Evolutionary conservation across 2,888 invertebrate genomes (phyloP), one percentile per base, ranked within the genome.

Genomic region (Epirrhoe alternata): DNA sequence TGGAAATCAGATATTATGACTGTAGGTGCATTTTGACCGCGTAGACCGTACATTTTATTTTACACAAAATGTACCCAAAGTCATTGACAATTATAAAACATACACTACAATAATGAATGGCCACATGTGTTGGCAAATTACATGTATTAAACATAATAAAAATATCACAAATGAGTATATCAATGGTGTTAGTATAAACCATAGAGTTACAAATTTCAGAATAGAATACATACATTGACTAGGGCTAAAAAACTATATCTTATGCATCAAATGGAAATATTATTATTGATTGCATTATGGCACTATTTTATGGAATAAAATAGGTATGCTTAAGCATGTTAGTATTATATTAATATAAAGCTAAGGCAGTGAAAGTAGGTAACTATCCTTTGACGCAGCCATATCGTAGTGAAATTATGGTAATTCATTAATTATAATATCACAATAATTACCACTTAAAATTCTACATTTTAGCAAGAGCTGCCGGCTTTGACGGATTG

Each of bases 271-370:
- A 71, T 75, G 69, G 66, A 77, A 72, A 73, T 72, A 68, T 42
- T 42, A 74, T 66, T 47, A 75, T 76, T 68, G 64, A 68, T 66
- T 76, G 70, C 68, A 71, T 69, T 91, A 92, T 92, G 92, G 92
- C 92, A 92, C 91, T 90, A 89, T 88, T 87, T 88, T 87, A 90
- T 83, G 75, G 79, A 82, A 88, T 87, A 88, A 89, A 89, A 86
- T 87, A 88, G 86, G 83, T 85, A 86, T 84, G 78, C 79, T 72
- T 76, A 78, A 80, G 82, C 83, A 80, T 77, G 75, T 79, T 76
- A 73, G 72, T 76, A 79, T 42, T 33, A 33, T 33, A 33, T 33
- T 42, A 49, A 55, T 67, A 63, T 63, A 86, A 86, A 89, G 85
- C 86, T 87, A 81, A 82, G 88, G 87, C 89, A 88, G 89, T 89